A percentile compares a stretch with the other conserved stretches of the same genome.
Evolutionary conservation across 2,113 vertebrate species (phyloP).

Genomic region (Lophochroa leadbeateri): DNA sequence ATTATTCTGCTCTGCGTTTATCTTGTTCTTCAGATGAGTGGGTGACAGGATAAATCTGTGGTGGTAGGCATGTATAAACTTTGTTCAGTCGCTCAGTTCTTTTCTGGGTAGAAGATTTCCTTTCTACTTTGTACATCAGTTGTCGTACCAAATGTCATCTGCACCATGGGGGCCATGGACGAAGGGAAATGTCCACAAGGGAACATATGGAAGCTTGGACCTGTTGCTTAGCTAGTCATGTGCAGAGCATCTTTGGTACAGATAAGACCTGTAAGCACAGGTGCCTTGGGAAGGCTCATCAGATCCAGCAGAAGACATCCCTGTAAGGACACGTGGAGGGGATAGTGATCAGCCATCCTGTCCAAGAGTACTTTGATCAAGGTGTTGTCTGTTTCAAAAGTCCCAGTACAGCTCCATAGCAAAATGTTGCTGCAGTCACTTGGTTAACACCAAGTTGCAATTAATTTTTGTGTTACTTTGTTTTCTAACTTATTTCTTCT

Average conservation of each 20-base stretch:
- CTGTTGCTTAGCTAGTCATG: not conserved
- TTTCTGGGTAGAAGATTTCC: not conserved
- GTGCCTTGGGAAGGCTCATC: not conserved
- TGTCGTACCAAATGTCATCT: rapidly evolving
- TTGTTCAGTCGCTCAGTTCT: not conserved
- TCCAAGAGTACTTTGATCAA: not conserved
- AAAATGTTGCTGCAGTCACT: not conserved
- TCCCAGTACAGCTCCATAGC: not conserved
- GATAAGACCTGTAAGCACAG: not conserved
- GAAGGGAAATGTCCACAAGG: not conserved
- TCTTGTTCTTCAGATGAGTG: not conserved
- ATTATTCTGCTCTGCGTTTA: not conserved
- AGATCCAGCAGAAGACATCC: not conserved
- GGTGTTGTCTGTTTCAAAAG: not conserved
- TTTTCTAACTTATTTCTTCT: not conserved
- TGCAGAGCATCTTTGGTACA: not conserved
- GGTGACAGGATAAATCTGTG: not conserved
- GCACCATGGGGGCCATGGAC: not conserved
- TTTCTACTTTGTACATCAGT: not conserved
- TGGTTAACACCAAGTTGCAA: rapidly evolving
- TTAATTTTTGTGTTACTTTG: not conserved
- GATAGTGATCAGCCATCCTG: not conserved
- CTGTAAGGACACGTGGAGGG: not conserved
- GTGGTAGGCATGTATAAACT: not conserved
- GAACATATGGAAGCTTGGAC: rapidly evolving